These are phyloP conservation scores for Ptychodera flava DNA, from an alignment of 35 echinoderm and acorn worm genomes.

Conservation along the genomic window DNA sequence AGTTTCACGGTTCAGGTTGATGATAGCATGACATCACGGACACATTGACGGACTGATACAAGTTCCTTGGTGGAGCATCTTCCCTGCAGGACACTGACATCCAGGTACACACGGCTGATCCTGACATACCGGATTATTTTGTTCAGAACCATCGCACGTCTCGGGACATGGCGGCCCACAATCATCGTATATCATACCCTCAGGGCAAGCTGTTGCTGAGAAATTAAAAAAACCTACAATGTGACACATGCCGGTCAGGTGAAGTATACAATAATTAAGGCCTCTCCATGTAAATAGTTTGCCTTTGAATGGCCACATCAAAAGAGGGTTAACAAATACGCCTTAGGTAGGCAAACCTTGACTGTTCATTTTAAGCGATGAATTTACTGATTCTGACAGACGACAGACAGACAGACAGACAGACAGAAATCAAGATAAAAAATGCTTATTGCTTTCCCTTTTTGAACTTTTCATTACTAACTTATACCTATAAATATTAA, in stretches of 20 bases:
- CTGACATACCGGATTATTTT: not conserved
- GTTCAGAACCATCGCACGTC: conserved; percentile 22
- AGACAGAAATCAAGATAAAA: too few relatives aligned
- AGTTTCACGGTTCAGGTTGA: too few relatives aligned
- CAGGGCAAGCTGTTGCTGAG: conserved; percentile 30
- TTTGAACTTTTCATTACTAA: not conserved
- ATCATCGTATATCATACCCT: conserved; percentile 41
- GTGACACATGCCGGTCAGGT: too few relatives aligned
- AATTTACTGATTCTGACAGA: not conserved
- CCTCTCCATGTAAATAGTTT: too few relatives aligned
- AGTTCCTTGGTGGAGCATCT: conserved; percentile 28
- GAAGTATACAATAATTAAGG: too few relatives aligned
- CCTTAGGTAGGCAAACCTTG: not conserved
- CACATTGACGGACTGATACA: conserved; percentile 25
- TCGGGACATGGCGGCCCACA: conserved; percentile 46
- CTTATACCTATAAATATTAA: not conserved
- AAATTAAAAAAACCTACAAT: not conserved
- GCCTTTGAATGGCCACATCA: not conserved
- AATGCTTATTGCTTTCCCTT: not conserved
- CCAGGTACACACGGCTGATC: conserved; percentile 19
- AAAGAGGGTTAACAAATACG: not conserved
- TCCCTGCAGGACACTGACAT: conserved; percentile 45
- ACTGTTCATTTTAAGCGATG: not conserved
- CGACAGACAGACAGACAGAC: not conserved
- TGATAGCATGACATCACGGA: too few relatives aligned